Evolutionary conservation across 2,888 invertebrate species (phyloP), one percentile per base, ranked within the genome.

Genomic region (Chrysolina oricalcia): DNA sequence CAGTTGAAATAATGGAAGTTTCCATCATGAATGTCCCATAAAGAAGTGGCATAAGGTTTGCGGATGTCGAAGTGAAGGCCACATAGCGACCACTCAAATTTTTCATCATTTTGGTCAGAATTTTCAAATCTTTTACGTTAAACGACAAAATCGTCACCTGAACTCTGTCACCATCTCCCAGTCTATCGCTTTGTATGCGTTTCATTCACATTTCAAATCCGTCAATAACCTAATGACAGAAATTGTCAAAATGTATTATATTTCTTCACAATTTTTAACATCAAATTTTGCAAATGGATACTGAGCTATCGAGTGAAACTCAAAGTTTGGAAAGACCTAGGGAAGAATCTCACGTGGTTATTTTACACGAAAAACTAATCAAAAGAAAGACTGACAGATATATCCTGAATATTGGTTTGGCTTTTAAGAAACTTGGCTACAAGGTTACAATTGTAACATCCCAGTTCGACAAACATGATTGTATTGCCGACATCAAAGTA

Each of bases 361-460:
- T 87, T 71, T 79, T 88, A 75, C 87, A 87, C 71, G 83, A 86
- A 71, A 85, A 85, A 81, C 76, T 88, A 35, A 77, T 81, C 6
- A 86, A 83, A 70, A 81, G 83, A 70, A 79, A 82, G 65, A 82
- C 85, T 46, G 87, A 88, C 73, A 78, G 85, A 43, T 88, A 87
- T 73, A 79, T 88, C 3, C 70, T 87, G 17, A 87, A 87, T 73
- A 66, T 87, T 35, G 87, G 85, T 1, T 74, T 81, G 46, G 86
- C 86, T 23, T 79, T 86, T 27, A 81, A 84, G 64, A 81, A 84
- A 53, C 76, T 83, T 40, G 87, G 87, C 40, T 85, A 86, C 72
- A 83, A 84, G 74, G 85, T 88, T 9, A 85, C 87, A 0, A 76
- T 87, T 15, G 77, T 84, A 40, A 86, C 87, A 0, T 81, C 86